These are phyloP conservation scores for Laticauda colubrina DNA, from an alignment of 2,113 vertebrate species.

Conservation along the genomic window DNA sequence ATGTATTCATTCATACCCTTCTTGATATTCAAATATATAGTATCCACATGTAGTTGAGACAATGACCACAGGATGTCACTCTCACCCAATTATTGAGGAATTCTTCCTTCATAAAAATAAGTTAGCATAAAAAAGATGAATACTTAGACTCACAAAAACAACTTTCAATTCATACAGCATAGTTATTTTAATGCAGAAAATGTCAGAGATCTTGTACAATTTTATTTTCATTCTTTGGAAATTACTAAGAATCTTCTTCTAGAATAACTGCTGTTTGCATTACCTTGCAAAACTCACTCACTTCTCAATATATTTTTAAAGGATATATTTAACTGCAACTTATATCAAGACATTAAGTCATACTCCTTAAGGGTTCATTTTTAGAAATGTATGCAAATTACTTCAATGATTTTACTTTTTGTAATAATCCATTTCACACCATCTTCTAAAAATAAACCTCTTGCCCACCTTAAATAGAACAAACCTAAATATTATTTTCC, in stretches of 20 bases:
- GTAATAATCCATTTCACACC: not conserved
- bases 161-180: not conserved
- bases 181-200: not conserved
- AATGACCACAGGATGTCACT: conserved; percentile 65
- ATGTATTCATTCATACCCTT: not conserved
- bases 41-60: not conserved
- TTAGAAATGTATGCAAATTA: not conserved
- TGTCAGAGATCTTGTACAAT: not conserved
- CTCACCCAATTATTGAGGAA: conserved; percentile 55
- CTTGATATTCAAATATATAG: not conserved
- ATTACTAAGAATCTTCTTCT: not conserved
- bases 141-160: not conserved
- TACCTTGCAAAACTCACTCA: not conserved
- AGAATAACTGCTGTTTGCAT: not conserved
- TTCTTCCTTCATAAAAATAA: not conserved
- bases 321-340: not conserved
- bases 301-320: not conserved
- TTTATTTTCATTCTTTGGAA: not conserved
- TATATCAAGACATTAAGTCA: not conserved
- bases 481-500: not conserved
- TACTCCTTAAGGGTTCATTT: not conserved
- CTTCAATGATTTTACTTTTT: not conserved
- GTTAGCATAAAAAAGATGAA: not conserved
- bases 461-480: not conserved
- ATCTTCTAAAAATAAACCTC: not conserved